A percentile compares a stretch with the other conserved stretches of the same genome.
Evolutionary conservation across 2,888 invertebrate species (phyloP).

Genomic region (Rhaphigaster nebulosa): DNA sequence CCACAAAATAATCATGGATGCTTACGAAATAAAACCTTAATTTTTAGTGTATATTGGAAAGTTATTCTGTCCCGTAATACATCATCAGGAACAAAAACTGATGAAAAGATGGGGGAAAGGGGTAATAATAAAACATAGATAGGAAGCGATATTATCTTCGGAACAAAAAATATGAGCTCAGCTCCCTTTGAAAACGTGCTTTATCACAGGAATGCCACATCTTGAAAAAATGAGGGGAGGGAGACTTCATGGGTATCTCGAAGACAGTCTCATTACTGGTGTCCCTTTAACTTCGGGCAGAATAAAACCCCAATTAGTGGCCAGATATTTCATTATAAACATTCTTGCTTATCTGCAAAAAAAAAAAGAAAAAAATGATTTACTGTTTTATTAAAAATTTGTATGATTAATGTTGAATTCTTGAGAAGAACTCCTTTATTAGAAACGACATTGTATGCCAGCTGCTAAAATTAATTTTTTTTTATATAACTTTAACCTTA

Average conservation of each 20-base stretch:
- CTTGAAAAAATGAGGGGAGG: slow-evolving; percentile 33
- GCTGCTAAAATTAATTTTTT: no score
- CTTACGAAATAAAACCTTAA: background rate
- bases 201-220: slow-evolving; percentile 17
- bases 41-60: background rate
- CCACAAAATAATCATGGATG: background rate
- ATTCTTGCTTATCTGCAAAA: background rate
- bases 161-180: slow-evolving; percentile 31
- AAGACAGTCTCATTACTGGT: slow-evolving; percentile 37
- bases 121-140: background rate
- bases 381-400: slow-evolving; percentile 3
- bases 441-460: no score
- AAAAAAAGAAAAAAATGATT: background rate
- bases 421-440: background rate
- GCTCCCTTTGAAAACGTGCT: slow-evolving; percentile 41
- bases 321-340: slow-evolving; percentile 2
- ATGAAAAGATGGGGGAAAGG: background rate
- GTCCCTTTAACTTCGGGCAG: background rate
- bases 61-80: background rate
- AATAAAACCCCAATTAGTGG: slow-evolving; percentile 14
- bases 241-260: background rate
- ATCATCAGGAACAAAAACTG: background rate
- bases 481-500: no score
- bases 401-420: background rate
- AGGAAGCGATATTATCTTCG: background rate